phyloP scores from a whole-genome alignment of 2,888 invertebrate species.

The Hyppa rectilinea region DNA sequence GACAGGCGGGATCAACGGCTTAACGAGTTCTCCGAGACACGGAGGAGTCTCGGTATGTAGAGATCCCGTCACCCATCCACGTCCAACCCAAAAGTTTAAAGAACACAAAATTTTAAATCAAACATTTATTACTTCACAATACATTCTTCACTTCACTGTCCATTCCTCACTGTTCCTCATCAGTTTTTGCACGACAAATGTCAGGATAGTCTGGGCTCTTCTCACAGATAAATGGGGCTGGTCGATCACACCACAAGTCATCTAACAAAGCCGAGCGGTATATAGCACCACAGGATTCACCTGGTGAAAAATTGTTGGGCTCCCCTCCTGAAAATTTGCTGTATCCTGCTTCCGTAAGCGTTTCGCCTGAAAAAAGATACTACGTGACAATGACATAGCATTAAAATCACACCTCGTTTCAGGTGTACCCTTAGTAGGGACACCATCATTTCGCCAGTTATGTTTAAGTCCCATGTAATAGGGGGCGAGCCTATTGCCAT shows the following conservation, averaged over 20 bases:
- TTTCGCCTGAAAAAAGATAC: slow-evolving; percentile 6
- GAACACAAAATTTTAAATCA: too few species aligned
- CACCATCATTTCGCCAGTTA: too few species aligned
- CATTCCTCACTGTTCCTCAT: not conserved
- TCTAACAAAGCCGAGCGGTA: slow-evolving; percentile 66
- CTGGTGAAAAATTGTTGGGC: slow-evolving; percentile 69
- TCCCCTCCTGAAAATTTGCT: slow-evolving; percentile 69
- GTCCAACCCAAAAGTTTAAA: not conserved
- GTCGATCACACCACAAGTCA: slow-evolving; percentile 69
- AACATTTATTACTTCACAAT: not conserved
- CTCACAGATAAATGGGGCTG: slow-evolving; percentile 54
- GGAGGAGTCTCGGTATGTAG: too few species aligned
- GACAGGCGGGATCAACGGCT: too few species aligned
- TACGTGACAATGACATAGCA: too few species aligned
- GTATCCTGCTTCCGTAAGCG: slow-evolving; percentile 72
- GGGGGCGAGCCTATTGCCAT: too few species aligned
- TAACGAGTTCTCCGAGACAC: too few species aligned
- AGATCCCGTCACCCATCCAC: too few species aligned
- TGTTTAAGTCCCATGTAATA: too few species aligned
- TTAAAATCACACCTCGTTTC: too few species aligned
- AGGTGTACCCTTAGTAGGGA: too few species aligned
- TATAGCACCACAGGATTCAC: slow-evolving; percentile 73
- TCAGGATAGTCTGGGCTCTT: slow-evolving; percentile 50
- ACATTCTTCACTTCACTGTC: not conserved
- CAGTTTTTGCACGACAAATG: not conserved